Conservation (phyloP, 2,888 invertebrate genomes). For the Proisotoma minuta region DNA sequence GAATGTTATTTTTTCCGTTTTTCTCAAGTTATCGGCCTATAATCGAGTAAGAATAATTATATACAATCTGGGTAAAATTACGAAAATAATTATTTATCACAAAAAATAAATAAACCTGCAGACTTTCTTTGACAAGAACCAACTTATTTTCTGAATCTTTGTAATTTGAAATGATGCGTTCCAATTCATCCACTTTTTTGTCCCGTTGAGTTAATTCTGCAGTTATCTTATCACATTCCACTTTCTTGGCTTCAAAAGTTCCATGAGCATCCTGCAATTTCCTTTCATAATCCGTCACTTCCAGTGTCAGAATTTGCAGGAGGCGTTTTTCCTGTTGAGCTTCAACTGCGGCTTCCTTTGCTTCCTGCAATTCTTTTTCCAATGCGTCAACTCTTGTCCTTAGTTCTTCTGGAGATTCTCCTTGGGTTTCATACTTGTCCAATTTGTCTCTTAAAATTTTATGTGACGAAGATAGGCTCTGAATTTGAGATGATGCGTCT, state of each 20-base stretch:
- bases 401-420: conserved; percentile 26
- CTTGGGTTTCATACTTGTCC: conserved; percentile 36
- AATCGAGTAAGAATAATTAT: conserved; percentile 8
- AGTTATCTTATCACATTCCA: conserved; percentile 29
- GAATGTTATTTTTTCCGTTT: conserved; percentile 43
- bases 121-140: conserved; percentile 34
- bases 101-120: conserved; percentile 33
- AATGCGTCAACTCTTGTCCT: conserved; percentile 28
- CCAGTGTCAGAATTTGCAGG: conserved; percentile 41
- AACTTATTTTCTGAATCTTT: conserved; percentile 29
- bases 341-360: conserved; percentile 33
- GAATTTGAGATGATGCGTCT: conserved; percentile 33
- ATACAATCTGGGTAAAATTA: no score
- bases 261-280: conserved; percentile 41
- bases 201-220: conserved; percentile 26
- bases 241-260: conserved; percentile 35
- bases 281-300: conserved; percentile 46
- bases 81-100: no score
- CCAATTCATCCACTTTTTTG: conserved; percentile 24
- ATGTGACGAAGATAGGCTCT: conserved; percentile 38
- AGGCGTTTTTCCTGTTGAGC: conserved; percentile 44
- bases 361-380: conserved; percentile 43
- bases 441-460: conserved; percentile 39
- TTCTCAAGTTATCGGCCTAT: conserved; percentile 38
- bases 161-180: conserved; percentile 23